Base-by-base conservation (phyloP, 35 echinoderm and acorn worm species). In the Antedon bifida region DNA sequence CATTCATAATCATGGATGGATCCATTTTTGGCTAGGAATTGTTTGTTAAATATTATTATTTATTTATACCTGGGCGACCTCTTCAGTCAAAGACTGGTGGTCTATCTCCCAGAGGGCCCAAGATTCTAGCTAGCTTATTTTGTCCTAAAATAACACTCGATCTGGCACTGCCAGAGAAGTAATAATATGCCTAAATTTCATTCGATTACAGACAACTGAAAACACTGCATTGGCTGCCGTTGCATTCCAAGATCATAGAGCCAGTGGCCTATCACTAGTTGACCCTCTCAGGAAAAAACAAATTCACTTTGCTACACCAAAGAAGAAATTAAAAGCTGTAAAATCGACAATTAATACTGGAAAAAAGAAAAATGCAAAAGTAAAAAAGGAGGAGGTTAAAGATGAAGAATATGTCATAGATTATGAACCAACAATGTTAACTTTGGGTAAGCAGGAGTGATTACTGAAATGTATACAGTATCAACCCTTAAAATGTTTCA, bases 371-470 rank as follows among this genome's bases (percentile, higher is more conserved):
- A 36, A 30, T n/a, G 0, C 26, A 11, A 86, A 86, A 73, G 83
- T 76, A 73, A 96, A 89, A 42, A 12, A 44, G 31, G 31, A 16
- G 10, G 32, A 77, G 23, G 36, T 5, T 31, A 34, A 45, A 23
- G 86, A 87, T 36, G 82, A 84, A 76, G 93, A 96, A 35, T 96
- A 87, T 89, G 93, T 96, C 1, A 76, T 96, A 30, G 93, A 96
- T 34, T 74, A 86, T 26, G 86, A 81, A 26, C 89, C 89, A 35
- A 83, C 85, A 44, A 85, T 89, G 51, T 79, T 96, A 28, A 86
- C 83, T 32, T 45, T 96, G 34, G 89, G 93, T 96, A 26, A 19
- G 12, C 51, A 34, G 21, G 29, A n/a, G 4, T n/a, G 31, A 75
- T 46, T 82, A 33, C 10, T 46, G 31, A 17, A 10, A 31, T 46